Base-by-base conservation (phyloP, 53 echinoderm and acorn worm genomes). In the Zoroaster sp. region DNA sequence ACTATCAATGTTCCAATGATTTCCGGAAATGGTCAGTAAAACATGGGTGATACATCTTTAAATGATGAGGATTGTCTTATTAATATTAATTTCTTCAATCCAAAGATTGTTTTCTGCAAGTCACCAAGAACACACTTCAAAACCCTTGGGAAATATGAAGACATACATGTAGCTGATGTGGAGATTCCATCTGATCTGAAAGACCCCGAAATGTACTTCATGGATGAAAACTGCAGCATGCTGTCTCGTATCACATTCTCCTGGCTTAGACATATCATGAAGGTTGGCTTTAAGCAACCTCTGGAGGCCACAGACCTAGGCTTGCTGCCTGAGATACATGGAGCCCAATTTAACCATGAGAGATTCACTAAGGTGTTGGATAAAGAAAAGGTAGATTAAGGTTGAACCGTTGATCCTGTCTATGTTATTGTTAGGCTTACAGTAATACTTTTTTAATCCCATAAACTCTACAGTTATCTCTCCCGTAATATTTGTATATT, bases 301-400 rank as follows among this genome's bases (percentile, higher is more conserved):
- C 52, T 94, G 68, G 94, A 94, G 65, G n/a, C 92, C 40, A 80
- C 79, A 4, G 92, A 94, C 49, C 75, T 94, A 13, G 94, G 94
- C 2, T 73, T 80, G 33, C 74, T 94, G 11, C 92, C 94, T 4
- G 81, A 78, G 23, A 87, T 86, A 15, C 92, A 89, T 43, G 66
- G 34, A n/a, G 87, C 92, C 17, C 83, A 87, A 66, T 89, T 92
- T 42, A 94, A 94, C 67, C 90, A 92, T 42, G 51, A 87, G 20
- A 66, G 83, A 17, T 91, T 94, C 70, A 94, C 74, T 68, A 69
- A 82, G 13, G 87, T 80, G 49, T 83, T 94, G 25, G 82, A 92
- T 5, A 87, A 70, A 70, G 94, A 94, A 87, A 69, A 39, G 65
- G 94, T 92, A 53, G 53, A 21, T 54, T 54, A 20, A 5, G 18